Base-by-base conservation (phyloP, 2,888 invertebrate species). In the Hydrotaea cyrtoneurina region DNA sequence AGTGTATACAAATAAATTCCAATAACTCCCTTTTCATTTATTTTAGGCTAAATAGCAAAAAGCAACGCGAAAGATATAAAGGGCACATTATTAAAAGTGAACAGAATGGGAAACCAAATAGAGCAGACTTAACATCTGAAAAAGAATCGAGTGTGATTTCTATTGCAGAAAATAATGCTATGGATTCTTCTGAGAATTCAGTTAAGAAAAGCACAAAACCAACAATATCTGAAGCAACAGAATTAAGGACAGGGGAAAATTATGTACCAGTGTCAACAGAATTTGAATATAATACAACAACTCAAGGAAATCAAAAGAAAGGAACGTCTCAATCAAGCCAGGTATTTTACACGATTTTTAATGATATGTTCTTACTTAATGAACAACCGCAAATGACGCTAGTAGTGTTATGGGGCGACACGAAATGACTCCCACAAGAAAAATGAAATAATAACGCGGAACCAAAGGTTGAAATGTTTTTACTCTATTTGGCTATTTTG, bases 41-140 rank as follows among this genome's bases (percentile, higher is more conserved):
- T 31, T 66, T 62, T 26, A 80, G 80, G 80, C 69, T 80, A 19
- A 80, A 80, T 53, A 80, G 50, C 53, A 80, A 72, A 55, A 72
- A 62, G 17, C 50, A 72, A 19, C 76, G 80, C 3, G 80, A 80
- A 26, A 31, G 53, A 17, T 80, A 80, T 26, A 80, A 80, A 43
- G n/a, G 62, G 23, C 76, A 62, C 46, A 71, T 80, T 21, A 55
- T 23, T 55, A 26, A 39, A 26, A 72, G 39, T 13, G 19, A 64
- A 23, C 26, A 55, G 7, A 36, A 50, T n/a, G n/a, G n/a, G 2
- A 50, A n/a, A 50, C 23, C 19, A n/a, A 17, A 55, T 26, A 13
- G 17, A 36, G 43, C 43, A 10, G 10, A 21, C 10, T 3, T 39
- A 19, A 39, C 13, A 21, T 62, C 10, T n/a, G 50, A 50, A 15